phyloP scores from a whole-genome alignment of 2,888 invertebrate species.

The Dolichomitus sp. region DNA sequence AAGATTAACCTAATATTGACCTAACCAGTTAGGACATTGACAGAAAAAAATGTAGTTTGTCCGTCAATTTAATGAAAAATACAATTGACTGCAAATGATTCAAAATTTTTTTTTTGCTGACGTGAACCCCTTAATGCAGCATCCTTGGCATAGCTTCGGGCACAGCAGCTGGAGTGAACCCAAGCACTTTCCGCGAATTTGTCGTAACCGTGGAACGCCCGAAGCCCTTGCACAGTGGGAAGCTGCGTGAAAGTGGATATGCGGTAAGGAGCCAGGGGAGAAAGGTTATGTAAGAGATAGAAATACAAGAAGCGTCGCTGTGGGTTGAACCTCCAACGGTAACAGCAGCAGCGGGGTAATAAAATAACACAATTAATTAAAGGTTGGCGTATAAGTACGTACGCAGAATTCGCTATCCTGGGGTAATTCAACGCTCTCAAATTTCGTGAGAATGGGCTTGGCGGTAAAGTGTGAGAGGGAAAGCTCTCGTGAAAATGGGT shows the following conservation, averaged over 20 bases:
- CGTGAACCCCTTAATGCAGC: not conserved
- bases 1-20: too few relatives aligned
- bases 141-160: not conserved
- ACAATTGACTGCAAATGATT: too few relatives aligned
- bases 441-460: slow-evolving; percentile 46
- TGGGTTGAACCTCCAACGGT: slow-evolving; percentile 16
- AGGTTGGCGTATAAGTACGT: slow-evolving; percentile 50
- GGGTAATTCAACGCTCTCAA: slow-evolving; percentile 50
- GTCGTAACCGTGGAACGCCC: slow-evolving; percentile 22
- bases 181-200: slow-evolving; percentile 42
- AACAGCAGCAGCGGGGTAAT: slow-evolving; percentile 41
- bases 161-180: slow-evolving; percentile 16
- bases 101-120: too few relatives aligned
- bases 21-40: too few relatives aligned
- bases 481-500: not conserved
- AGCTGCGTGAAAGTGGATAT: slow-evolving; percentile 26
- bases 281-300: slow-evolving; percentile 21
- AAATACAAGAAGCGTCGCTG: slow-evolving; percentile 41
- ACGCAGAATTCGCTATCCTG: slow-evolving; percentile 21
- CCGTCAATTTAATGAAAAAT: too few relatives aligned
- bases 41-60: too few relatives aligned
- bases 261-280: slow-evolving; percentile 1
- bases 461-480: slow-evolving; percentile 5
- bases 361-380: slow-evolving; percentile 64
- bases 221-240: not conserved